Base-by-base conservation (phyloP, 2,113 vertebrate species). In the Lutjanus erythropterus region DNA sequence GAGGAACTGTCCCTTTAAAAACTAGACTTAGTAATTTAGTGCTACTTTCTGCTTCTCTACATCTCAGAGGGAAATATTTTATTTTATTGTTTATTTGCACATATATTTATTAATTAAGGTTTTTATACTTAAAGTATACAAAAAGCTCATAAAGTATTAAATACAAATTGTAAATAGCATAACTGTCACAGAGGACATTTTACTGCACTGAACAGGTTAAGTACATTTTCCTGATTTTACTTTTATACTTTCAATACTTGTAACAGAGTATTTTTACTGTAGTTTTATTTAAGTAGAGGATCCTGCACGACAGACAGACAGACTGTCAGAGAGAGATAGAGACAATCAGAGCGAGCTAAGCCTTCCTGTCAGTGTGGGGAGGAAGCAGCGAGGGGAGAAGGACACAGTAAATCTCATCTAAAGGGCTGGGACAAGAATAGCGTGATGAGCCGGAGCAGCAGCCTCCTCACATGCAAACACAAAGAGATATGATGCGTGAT, bases 371-470 rank as follows among this genome's bases (percentile, higher is more conserved):
- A 72, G 80, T 47, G 86, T 39, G 2, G 41, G 50, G 90, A 80
- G 80, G 66, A 75, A 73, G 69, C 49, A 73, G 69, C 49, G 64
- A 71, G 59, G 33, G 77, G 37, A 88, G 71, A 35, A 84, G 86
- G 91, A 86, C 78, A 81, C 69, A 56, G 72, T 83, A 86, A 90
- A 90, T 89, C 88, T 90, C 68, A 31, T 85, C 86, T 75, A 69
- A 81, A 85, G 81, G 52, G 70, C 81, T 29, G 59, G 61, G 86
- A 84, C 86, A 83, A 75, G 86, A 89, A 91, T 84, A 91, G 84
- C 58, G 33, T 33, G 55, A 83, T 88, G 87, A 89, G 80, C 80
- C 87, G 52, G 11, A 58, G 75, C 72, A 44, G 65, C 79, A 58
- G 75, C 72, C 41, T 60, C 79, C 61, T 81, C 52, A 33, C 86